Percentiles rank a stretch among this genome's conserved stretches.
Evolutionary conservation across 1,140 invertebrate species (phyloP).

Genomic region (Macrotrachela quadricornifera): DNA sequence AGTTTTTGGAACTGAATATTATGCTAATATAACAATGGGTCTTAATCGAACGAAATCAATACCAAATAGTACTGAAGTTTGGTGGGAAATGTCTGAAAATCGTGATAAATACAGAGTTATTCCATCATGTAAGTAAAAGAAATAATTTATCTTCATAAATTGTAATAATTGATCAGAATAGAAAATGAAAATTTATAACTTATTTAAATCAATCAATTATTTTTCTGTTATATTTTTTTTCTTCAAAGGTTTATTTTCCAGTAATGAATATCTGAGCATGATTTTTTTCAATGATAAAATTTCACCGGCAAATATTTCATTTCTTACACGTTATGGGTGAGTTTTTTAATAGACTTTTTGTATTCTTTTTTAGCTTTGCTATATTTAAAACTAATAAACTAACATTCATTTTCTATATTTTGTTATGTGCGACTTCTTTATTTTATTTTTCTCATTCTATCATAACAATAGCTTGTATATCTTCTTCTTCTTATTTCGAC

Average conservation of each 20-base stretch:
- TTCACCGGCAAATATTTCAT: constrained; percentile 65
- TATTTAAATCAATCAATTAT: too few relatives aligned
- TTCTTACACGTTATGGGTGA: constrained; percentile 78
- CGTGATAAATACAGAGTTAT: too few relatives aligned
- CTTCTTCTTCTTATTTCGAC: neutral
- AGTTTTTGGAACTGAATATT: too few relatives aligned
- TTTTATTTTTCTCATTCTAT: neutral
- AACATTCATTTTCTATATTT: neutral
- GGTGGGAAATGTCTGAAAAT: too few relatives aligned
- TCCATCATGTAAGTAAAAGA: too few relatives aligned
- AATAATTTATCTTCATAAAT: too few relatives aligned
- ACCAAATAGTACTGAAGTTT: too few relatives aligned
- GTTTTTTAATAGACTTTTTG: constrained; percentile 16
- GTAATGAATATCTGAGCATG: constrained; percentile 34
- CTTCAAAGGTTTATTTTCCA: neutral
- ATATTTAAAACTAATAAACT: neutral
- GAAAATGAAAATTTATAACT: too few relatives aligned
- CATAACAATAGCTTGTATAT: neutral
- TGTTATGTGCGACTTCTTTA: neutral
- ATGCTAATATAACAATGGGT: too few relatives aligned
- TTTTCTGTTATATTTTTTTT: too few relatives aligned
- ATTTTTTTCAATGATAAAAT: constrained; percentile 79
- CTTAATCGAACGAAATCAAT: too few relatives aligned
- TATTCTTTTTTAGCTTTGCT: neutral
- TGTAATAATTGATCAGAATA: too few relatives aligned